These are phyloP conservation scores for Lytechinus variegatus DNA, from an alignment of 35 echinoderm and acorn worm genomes.

Conservation along the genomic window DNA sequence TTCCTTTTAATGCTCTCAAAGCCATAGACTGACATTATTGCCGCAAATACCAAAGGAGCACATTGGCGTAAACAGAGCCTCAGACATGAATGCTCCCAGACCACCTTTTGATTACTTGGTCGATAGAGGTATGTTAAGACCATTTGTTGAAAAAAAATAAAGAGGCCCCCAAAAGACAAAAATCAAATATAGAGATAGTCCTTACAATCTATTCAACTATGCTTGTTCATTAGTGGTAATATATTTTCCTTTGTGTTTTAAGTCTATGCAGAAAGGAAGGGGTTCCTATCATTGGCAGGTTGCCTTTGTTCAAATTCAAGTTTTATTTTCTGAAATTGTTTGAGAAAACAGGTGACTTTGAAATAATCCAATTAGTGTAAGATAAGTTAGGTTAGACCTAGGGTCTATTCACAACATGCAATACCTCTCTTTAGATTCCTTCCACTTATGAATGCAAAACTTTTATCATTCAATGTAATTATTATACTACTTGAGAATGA, in stretches of 20 bases:
- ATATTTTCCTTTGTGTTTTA: no score
- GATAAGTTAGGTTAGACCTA: no score
- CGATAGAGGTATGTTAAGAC: not conserved
- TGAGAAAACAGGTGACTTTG: no score
- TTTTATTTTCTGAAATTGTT: no score
- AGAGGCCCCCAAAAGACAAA: not conserved
- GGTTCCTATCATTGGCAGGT: not conserved
- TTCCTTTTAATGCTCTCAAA: slow-evolving; percentile 5
- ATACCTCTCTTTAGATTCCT: not conserved
- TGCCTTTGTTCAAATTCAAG: not conserved
- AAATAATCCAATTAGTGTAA: no score
- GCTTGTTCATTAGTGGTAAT: no score
- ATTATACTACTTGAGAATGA: no score
- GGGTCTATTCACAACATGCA: no score
- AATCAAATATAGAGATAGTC: not conserved
- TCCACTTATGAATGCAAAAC: not conserved
- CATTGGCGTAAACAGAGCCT: not conserved
- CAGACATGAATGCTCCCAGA: not conserved
- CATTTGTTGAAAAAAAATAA: not conserved
- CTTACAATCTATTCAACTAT: not conserved
- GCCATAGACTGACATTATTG: not conserved
- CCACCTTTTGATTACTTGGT: not conserved
- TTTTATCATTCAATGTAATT: no score
- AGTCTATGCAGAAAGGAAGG: no score
- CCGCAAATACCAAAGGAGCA: not conserved